Percentiles rank a stretch among this genome's conserved stretches.
These are phyloP conservation scores for Hypselothyrea guttata DNA, from an alignment of 2,888 invertebrate genomes.

Conservation along the genomic window DNA sequence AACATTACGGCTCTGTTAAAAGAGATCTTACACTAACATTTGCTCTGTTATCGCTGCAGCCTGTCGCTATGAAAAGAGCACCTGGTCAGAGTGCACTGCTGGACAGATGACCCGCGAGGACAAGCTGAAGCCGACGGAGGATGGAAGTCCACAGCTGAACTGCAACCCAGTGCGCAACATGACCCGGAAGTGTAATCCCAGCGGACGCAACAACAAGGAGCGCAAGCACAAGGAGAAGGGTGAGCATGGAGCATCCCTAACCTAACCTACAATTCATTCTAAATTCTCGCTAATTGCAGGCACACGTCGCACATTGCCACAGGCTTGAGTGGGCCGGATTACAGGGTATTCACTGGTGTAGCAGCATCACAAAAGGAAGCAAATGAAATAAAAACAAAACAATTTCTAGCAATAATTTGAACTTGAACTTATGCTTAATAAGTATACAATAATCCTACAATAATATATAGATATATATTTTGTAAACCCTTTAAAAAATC, in stretches of 20 bases:
- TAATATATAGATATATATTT: neutral
- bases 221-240: slow-evolving; percentile 83
- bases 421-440: slow-evolving; percentile 16
- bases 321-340: no score
- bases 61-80: slow-evolving; percentile 94
- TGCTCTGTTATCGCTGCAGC: slow-evolving; percentile 82
- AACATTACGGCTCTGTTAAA: no score
- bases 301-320: slow-evolving; percentile 47
- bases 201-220: slow-evolving; percentile 84
- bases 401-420: slow-evolving; percentile 37
- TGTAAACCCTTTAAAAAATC: neutral
- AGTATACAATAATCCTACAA: slow-evolving; percentile 13
- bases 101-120: slow-evolving; percentile 92
- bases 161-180: slow-evolving; percentile 91
- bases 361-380: slow-evolving; percentile 1
- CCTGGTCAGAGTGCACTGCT: slow-evolving; percentile 91
- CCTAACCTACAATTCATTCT: neutral
- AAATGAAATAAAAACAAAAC: slow-evolving; percentile 32
- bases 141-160: slow-evolving; percentile 75
- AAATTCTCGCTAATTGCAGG: slow-evolving; percentile 27
- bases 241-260: slow-evolving; percentile 70
- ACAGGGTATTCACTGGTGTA: no score
- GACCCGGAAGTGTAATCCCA: slow-evolving; percentile 92
- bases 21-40: no score
- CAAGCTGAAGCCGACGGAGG: slow-evolving; percentile 90